Percentiles rank a stretch among this genome's conserved stretches.
These are phyloP conservation scores for Neolamprologus hecqui DNA, from an alignment of 2,113 vertebrate species.

Conservation along the genomic window DNA sequence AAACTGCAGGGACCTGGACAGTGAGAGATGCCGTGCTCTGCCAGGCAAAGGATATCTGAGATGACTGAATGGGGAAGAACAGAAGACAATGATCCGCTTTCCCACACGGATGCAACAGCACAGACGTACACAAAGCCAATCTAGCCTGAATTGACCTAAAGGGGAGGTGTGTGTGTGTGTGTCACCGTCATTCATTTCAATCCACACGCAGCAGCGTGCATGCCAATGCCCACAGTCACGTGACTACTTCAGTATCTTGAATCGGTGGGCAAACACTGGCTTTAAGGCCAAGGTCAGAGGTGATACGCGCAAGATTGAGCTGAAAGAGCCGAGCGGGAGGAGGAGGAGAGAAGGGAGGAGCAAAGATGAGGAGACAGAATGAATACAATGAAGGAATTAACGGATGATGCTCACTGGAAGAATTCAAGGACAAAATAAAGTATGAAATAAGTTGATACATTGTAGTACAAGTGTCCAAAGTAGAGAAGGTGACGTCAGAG, in stretches of 20 bases:
- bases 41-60: slow-evolving; percentile 47
- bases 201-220: background rate
- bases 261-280: slow-evolving; percentile 1
- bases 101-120: background rate
- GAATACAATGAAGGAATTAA: background rate
- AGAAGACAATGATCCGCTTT: slow-evolving; percentile 40
- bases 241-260: slow-evolving; percentile 14
- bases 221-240: background rate
- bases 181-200: background rate
- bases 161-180: background rate
- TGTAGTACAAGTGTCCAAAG: background rate
- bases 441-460: background rate
- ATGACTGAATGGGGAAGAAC: slow-evolving; percentile 31
- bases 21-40: slow-evolving; percentile 28
- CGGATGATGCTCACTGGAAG: background rate
- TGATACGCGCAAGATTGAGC: background rate
- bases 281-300: slow-evolving; percentile 51
- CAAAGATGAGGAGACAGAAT: background rate
- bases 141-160: slow-evolving; percentile 37
- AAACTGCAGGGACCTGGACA: slow-evolving; percentile 38
- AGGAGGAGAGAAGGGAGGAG: background rate
- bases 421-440: background rate
- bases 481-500: background rate
- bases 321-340: background rate
- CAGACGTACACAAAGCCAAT: background rate